Base-by-base conservation (phyloP, 2,888 invertebrate genomes). In the Eulithis prunata region DNA sequence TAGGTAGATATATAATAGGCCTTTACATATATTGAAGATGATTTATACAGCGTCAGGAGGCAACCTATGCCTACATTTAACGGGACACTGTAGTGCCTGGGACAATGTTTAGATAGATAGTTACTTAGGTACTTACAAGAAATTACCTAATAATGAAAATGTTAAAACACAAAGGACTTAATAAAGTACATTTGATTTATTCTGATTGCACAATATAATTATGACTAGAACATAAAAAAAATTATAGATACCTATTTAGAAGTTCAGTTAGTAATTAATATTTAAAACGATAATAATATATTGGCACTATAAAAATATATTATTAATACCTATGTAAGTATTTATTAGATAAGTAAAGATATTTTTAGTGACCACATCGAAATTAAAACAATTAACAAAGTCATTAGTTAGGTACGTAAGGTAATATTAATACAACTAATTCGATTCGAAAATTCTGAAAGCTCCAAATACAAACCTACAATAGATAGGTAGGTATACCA, bases 211-310 rank as follows among this genome's bases (percentile, higher is more conserved):
- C 62, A 59, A 60, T 14, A 21, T 21, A 21, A 64, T 69, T 71
- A 77, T 81, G 82, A 82, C 81, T 81, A 81, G 81, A 81, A 78
- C 57, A 78, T 76, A 76, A 75, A 69, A 72, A 64, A 66, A 47
- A 52, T 38, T 21, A 43, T 14, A 38, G 32, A 32, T 32, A 32
- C 32, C 32, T 32, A 32, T 32, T 32, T 5, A 32, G 5, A 32
- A 32, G 32, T 32, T 52, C 46, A 62, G 5, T 52, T 21, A 53
- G 58, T 69, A 52, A n/a, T 32, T 3, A 32, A 32, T 32, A 32
- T 32, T 32, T 32, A 32, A 45, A 21, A 55, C 57, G 28, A 38
- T 8, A 5, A 32, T 53, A 36, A 57, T 10, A 67, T 65, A 61
- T 71, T 65, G 63, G 62, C 63, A 65, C 64, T 52, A 36, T 62